Base-by-base conservation (phyloP, 2,888 invertebrate species). In the Eilema griseolum region DNA sequence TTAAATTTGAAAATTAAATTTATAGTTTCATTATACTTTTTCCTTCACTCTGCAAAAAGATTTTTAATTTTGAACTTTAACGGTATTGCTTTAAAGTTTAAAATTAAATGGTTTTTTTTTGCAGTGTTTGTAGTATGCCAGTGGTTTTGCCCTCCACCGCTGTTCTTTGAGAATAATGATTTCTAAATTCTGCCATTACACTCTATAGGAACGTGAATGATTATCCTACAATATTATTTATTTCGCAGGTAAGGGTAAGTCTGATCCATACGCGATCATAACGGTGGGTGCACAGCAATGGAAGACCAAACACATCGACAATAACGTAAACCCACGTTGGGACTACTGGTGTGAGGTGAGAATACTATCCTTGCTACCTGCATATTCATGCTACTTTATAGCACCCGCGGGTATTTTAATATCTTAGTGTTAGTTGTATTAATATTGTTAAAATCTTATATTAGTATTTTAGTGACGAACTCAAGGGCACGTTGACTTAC, bases 301-400 rank as follows among this genome's bases (percentile, higher is more conserved):
- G 95, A 97, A 97, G 91, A 99, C 99, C 0, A 97, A 98, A 92
- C 98, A 98, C 57, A 99, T 99, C 82, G 98, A 99, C 89, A 99
- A 98, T 91, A 98, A 97, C 78, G 96, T 99, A 37, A 98, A 98
- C 95, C 99, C 99, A 8, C 98, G 98, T 82, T 99, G 99, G 99
- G 98, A 99, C 93, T 99, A 96, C 93, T 98, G 98, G 97, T 99
- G 99, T 90, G 99, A 99, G 98, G 99, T 99, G 79, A 88, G 92
- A 66, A 61, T 56, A 60, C 23, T 37, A 3, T 57, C 66, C 70
- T 56, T 74, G 67, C 52, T 68, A 65, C 61, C 65, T 67, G 66
- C 75, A 66, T 61, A 72, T 72, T 71, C 68, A 67, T 41, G 72
- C 71, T 71, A 67, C 72, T 60, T 69, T 73, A 59, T 71, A 77